Evolutionary conservation across 2,797 vertebrate genomes (phyloP), one percentile per base, ranked within the genome.

Genomic region (Protosalanx chinensis): DNA sequence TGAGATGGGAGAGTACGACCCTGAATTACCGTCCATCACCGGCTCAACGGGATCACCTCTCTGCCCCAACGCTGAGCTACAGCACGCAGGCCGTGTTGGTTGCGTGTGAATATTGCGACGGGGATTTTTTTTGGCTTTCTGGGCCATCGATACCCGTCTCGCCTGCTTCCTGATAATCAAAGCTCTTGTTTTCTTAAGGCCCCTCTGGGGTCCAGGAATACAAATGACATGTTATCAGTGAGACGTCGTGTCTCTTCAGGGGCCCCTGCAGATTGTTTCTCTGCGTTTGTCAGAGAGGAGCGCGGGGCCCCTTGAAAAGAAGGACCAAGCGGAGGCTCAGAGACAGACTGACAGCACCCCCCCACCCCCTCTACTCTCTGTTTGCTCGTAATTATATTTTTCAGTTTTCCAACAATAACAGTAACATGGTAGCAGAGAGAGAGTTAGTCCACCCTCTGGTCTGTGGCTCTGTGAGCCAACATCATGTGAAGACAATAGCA

Each of bases 401-500:
- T 81, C 51, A 71, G 3, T 70, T 63, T 69, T 74, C 67, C 67
- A 76, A 70, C 79, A 82, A 62, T 74, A 84, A 57, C 79, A 74
- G 72, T 79, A 64, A 68, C 68, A 68, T 63, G 57, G 53, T 69
- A 75, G 77, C 71, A 29, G 49, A 77, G 68, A 69, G 53, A 74
- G 41, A 46, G 10, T 12, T 73, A 66, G 62, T 72, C 67, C 76
- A 79, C 41, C n/a, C 68, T 67, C 66, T 27, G 51, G 73, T 84
- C 71, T 79, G 76, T 68, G 58, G 49, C 60, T 60, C 29, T 46
- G 46, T 77, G 76, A 80, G 78, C 76, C 79, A 76, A 75, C 81
- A 79, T 77, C 86, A 79, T 79, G 67, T 71, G 7, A 79, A 85
- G 79, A 85, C 87, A 89, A 85, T 87, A 81, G 82, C 78, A 79